A percentile compares a stretch with the other conserved stretches of the same genome.
These are phyloP conservation scores for Mnemiopsis leidyi DNA, from an alignment of 37 sponge, comb jelly and placozoan species.

Conservation along the genomic window DNA sequence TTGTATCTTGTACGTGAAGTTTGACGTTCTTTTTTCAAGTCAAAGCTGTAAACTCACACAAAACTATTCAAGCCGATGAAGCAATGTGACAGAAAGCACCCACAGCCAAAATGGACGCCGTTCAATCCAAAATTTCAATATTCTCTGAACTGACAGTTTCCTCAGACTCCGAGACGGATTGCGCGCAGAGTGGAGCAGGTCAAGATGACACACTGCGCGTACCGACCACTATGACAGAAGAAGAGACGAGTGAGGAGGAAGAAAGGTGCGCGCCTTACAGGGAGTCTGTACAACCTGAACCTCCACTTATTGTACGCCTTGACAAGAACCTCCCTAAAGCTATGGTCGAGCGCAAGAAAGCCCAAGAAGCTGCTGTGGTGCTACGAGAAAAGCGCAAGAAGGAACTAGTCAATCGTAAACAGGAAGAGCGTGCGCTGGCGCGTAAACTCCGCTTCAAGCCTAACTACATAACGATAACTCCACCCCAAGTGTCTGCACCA, in stretches of 20 bases:
- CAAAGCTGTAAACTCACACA: too few species aligned
- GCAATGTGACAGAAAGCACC: background rate
- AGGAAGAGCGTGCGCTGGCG: conserved; percentile 14
- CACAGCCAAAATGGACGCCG: background rate
- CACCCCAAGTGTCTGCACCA: background rate
- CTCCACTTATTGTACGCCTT: background rate
- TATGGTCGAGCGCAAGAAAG: background rate
- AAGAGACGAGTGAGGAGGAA: background rate
- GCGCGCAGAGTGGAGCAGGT: background rate
- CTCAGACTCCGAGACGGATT: conserved; percentile 8
- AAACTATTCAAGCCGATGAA: background rate
- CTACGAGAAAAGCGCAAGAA: conserved; percentile 29
- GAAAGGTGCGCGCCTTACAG: background rate
- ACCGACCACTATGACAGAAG: background rate
- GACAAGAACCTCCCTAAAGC: background rate
- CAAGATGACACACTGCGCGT: background rate
- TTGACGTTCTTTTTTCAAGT: too few species aligned
- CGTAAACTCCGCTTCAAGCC: conserved; percentile 20
- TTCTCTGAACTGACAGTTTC: conserved; percentile 63
- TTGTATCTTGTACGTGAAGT: too few species aligned
- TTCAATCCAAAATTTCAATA: background rate
- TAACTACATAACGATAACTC: conserved; percentile 12
- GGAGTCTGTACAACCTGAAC: background rate
- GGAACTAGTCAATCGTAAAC: background rate
- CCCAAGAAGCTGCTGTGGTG: conserved; percentile 17